These are phyloP conservation scores for Cosmorhoe ocellata DNA, from an alignment of 2,888 invertebrate genomes.

Conservation along the genomic window DNA sequence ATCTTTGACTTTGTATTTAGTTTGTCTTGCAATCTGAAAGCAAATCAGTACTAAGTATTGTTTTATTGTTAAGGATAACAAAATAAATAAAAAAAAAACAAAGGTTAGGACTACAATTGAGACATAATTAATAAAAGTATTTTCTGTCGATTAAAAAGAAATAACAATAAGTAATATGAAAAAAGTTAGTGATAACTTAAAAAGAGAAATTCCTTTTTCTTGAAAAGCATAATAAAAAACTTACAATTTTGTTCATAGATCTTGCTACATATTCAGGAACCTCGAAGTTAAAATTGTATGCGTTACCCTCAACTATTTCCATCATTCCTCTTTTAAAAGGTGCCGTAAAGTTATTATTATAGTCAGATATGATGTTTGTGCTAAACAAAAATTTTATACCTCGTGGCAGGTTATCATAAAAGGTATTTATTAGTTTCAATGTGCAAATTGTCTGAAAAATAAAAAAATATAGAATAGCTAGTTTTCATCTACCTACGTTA, in stretches of 20 bases:
- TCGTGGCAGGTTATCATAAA: background rate
- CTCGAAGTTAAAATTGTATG: background rate
- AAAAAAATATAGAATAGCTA: background rate
- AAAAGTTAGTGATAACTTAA: too few species aligned
- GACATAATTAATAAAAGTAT: too few species aligned
- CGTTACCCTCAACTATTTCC: background rate
- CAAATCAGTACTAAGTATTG: too few species aligned
- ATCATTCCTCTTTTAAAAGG: background rate
- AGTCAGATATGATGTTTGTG: background rate
- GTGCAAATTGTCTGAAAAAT: background rate
- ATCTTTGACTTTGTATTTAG: background rate
- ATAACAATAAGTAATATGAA: too few species aligned
- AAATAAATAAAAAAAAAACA: too few species aligned
- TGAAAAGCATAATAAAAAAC: background rate
- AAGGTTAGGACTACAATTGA: too few species aligned
- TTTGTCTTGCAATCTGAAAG: slow-evolving; percentile 3
- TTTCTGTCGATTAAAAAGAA: too few species aligned
- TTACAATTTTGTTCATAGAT: background rate
- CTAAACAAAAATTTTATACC: background rate
- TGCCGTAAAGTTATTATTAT: background rate
- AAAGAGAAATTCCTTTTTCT: too few species aligned
- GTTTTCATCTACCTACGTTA: too few species aligned
- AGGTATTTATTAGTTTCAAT: background rate
- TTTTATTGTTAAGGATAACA: too few species aligned
- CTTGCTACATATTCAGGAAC: background rate